Conservation (phyloP, 2,888 invertebrate species). For the Rotaria socialis region DNA sequence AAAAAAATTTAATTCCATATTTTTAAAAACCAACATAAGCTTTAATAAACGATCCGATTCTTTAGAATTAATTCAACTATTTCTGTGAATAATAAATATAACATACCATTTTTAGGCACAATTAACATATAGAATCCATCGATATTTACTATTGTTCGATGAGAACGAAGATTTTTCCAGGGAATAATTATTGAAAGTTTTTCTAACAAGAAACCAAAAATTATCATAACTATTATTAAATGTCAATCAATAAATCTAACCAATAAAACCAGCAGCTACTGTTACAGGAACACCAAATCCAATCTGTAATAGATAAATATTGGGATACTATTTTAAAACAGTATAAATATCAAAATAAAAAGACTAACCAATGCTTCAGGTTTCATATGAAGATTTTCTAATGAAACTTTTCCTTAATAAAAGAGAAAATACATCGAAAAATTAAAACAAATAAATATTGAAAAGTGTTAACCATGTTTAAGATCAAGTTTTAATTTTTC, state of each 20-base stretch:
- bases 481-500: not conserved
- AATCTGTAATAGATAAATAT: not conserved
- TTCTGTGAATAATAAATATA: not conserved
- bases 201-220: not conserved
- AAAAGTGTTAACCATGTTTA: not conserved
- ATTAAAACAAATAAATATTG: not conserved
- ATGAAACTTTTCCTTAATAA: not conserved
- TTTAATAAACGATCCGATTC: too few species aligned
- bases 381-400: slow-evolving; percentile 10
- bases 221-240: not conserved
- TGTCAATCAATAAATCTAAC: not conserved
- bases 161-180: not conserved
- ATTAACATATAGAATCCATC: not conserved
- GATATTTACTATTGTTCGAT: not conserved
- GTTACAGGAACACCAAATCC: not conserved
- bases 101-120: not conserved
- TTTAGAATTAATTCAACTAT: too few species aligned
- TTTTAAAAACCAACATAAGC: too few species aligned
- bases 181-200: not conserved
- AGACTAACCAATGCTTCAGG: not conserved
- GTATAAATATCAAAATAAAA: not conserved
- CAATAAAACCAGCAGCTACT: not conserved
- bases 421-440: not conserved
- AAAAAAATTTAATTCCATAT: too few species aligned
- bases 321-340: not conserved